Base-by-base conservation (phyloP, 2,888 invertebrate genomes). In the Hypolimnas misippus region DNA sequence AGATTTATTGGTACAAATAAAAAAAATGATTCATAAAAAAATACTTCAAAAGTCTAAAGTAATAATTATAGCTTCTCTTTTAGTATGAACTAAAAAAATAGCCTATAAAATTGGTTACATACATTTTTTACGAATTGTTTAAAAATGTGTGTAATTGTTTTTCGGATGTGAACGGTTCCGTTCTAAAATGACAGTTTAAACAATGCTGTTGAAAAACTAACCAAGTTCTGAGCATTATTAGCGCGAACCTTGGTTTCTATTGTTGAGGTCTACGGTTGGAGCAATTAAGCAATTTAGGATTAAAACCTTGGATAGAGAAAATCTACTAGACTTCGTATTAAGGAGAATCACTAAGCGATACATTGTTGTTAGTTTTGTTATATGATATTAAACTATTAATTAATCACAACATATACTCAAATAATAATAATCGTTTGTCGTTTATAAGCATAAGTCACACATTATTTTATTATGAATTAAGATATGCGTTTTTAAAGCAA, bases 131-230 rank as follows among this genome's bases (percentile, higher is more conserved):
- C 8, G 17, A 17, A 42, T 16, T 7, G 16, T 42, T 8, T 16
- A 42, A 42, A 42, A 10, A 16, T 17, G 3, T 8, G 3, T 10
- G 17, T 3, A 2, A 10, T 33, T 1, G 71, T 71, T 77, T 72
- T 73, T 83, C 84, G 87, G 86, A 88, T 87, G 84, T 83, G 79
- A 86, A 76, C 61, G 79, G 79, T 85, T 86, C 80, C 82, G 82
- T 76, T 74, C 69, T 63, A 60, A 72, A 75, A 75, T 72, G 76
- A 76, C 76, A 76, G 69, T 72, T 70, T 70, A 71, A 78, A 87
- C 85, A 87, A 87, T 86, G 73, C 77, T 70, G 76, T 76, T 73
- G 76, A 81, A 80, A 81, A 81, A 74, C 74, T 73, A 77, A 76
- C 73, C 70, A 75, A 33, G 77, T 71, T 75, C 65, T 82, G 71